These are phyloP conservation scores for Berghia stephanieae DNA, from an alignment of 1,140 invertebrate genomes.

Conservation along the genomic window DNA sequence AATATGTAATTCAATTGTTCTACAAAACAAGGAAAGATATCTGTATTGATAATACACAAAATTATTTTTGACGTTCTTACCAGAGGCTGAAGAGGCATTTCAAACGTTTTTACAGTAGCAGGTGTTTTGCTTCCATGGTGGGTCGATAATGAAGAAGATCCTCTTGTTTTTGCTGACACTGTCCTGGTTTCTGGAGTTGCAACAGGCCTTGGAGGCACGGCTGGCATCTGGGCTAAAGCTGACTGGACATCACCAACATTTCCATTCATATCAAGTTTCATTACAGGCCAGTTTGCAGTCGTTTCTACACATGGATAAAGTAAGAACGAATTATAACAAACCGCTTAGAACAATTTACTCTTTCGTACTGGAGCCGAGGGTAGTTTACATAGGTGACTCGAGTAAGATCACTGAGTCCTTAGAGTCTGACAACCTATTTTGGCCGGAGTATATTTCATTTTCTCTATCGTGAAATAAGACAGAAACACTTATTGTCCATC, in stretches of 20 bases:
- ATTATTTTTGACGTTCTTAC: constrained; percentile 40
- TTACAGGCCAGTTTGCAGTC: constrained; percentile 41
- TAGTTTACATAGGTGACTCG: too few species aligned
- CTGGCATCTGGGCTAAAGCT: constrained; percentile 44
- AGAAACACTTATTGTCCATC: too few species aligned
- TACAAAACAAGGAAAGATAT: neutral
- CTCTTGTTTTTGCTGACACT: constrained; percentile 46
- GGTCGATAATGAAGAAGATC: constrained; percentile 28
- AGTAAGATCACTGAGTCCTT: too few species aligned
- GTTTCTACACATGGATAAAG: constrained; percentile 36
- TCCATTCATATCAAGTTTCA: constrained; percentile 44
- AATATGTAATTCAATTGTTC: neutral
- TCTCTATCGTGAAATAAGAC: too few species aligned
- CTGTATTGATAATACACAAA: neutral
- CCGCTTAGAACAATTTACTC: too few species aligned
- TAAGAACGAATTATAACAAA: neutral
- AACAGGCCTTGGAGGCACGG: constrained; percentile 42
- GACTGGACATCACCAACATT: constrained; percentile 32
- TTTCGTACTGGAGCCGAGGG: too few species aligned
- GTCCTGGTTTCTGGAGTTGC: constrained; percentile 45
- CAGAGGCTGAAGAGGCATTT: constrained; percentile 59
- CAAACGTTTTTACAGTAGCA: constrained; percentile 57
- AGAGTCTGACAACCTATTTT: too few species aligned
- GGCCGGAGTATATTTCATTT: too few species aligned
- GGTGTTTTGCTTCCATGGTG: constrained; percentile 50